Percentiles rank a stretch among this genome's conserved stretches.
Conservation (phyloP, 2,888 invertebrate species). For the Odontocolon sp. region DNA sequence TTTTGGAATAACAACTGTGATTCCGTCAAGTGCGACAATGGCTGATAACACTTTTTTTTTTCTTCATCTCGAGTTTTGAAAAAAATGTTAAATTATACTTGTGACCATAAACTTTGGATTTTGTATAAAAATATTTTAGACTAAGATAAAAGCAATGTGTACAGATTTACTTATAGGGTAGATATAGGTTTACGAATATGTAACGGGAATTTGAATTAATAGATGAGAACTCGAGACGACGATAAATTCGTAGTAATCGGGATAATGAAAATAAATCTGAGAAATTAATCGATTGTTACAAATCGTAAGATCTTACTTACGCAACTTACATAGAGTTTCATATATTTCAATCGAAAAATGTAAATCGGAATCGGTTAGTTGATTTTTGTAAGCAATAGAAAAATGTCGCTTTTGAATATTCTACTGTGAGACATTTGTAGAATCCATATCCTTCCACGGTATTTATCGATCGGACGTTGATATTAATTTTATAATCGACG, state of each 20-base stretch:
- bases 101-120: constrained; percentile 9
- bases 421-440: too few relatives aligned
- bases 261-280: not conserved
- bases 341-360: too few relatives aligned
- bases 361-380: too few relatives aligned
- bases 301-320: too few relatives aligned
- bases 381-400: too few relatives aligned
- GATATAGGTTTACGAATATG: not conserved
- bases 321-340: too few relatives aligned
- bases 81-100: not conserved
- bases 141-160: not conserved
- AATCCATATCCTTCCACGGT: too few relatives aligned
- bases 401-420: too few relatives aligned
- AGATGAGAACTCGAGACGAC: constrained; percentile 10
- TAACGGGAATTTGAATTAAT: not conserved
- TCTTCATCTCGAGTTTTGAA: not conserved
- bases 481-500: not conserved
- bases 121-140: constrained; percentile 28
- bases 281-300: too few relatives aligned
- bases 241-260: constrained; percentile 11
- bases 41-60: constrained; percentile 63
- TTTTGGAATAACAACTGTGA: constrained; percentile 94
- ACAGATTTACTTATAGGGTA: not conserved
- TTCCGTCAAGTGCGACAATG: constrained; percentile 75
- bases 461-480: not conserved